phyloP scores from a whole-genome alignment of 2,797 vertebrate species.

The Sciurus carolinensis region DNA sequence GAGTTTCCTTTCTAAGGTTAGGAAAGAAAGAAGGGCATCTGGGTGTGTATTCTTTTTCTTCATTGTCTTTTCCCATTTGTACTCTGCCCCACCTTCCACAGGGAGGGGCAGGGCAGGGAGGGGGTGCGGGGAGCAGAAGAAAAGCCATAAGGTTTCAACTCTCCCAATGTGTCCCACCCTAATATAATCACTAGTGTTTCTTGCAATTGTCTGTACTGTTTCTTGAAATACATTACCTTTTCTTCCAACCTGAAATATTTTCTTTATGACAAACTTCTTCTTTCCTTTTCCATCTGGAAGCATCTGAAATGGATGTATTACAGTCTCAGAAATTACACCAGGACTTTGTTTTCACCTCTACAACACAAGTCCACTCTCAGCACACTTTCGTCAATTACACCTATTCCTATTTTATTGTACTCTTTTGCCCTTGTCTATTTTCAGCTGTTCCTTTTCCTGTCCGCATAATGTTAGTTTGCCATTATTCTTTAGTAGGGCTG shows the following conservation, averaged over 20 bases:
- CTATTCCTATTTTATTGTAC: neutral
- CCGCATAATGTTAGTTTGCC: constrained; percentile 35
- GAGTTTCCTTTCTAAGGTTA: neutral
- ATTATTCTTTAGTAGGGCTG: neutral
- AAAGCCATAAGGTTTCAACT: neutral
- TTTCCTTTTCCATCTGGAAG: neutral
- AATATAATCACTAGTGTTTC: neutral
- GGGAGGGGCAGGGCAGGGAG: neutral
- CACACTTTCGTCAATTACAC: neutral
- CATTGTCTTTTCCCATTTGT: neutral
- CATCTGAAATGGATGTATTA: neutral
- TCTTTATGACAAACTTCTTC: neutral
- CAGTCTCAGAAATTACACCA: neutral
- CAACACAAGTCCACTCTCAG: neutral
- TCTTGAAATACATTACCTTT: neutral
- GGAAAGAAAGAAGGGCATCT: neutral
- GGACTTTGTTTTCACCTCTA: neutral
- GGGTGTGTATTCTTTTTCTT: neutral
- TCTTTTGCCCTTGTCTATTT: neutral
- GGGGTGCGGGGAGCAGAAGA: neutral
- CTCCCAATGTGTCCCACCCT: neutral
- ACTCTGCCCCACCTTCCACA: neutral
- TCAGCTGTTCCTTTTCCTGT: neutral
- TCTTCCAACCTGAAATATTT: neutral
- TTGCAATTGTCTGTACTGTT: neutral